Base-by-base conservation (phyloP, 2,113 vertebrate species). In the Rhipidura dahli region DNA sequence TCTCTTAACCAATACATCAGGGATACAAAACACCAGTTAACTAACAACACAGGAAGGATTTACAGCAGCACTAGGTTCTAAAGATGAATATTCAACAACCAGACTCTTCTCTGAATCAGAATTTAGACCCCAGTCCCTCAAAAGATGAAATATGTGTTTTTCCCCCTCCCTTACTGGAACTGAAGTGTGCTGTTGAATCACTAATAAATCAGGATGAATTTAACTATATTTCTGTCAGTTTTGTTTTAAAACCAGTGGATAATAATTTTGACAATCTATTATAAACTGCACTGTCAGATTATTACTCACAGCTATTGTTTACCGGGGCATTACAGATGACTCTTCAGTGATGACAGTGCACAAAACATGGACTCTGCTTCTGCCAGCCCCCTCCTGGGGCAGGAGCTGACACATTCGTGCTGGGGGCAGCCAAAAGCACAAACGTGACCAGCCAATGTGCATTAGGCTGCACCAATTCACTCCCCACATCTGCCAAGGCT, bases 1-100 rank as follows among this genome's bases (percentile, higher is more conserved):
- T 89, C n/a, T 87, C 66, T 70, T 53, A 91, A 77, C 93, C 94
- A 73, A 90, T 83, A 59, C 21, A 75, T 72, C 47, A 86, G 56
- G 70, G 92, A 89, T 50, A 63, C 47, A 91, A 95, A 95, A 80
- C 30, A 59, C 33, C n/a, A 81, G 81, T 92, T 86, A 77, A 77
- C 50, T 71, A 70, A 84, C 65, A 94, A 9, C 37, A 75, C 2
- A 63, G 50, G 51, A 90, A 93, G 56, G 22, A 83, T 83, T 86
- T 88, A 92, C 35, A 83, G 39, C 40, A 88, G 27, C 28, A 20
- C 13, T 71, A 40, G 26, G 49, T 75, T 56, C 37, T 83, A 68
- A 78, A 81, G 56, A 49, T 37, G 42, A 90, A 77, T 89, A 63
- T 71, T 59, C 83, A 83, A 77, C 50, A 73, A 80, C 11, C 35